Conservation (phyloP, 2,797 vertebrate genomes). For the Sebastes steindachneri region DNA sequence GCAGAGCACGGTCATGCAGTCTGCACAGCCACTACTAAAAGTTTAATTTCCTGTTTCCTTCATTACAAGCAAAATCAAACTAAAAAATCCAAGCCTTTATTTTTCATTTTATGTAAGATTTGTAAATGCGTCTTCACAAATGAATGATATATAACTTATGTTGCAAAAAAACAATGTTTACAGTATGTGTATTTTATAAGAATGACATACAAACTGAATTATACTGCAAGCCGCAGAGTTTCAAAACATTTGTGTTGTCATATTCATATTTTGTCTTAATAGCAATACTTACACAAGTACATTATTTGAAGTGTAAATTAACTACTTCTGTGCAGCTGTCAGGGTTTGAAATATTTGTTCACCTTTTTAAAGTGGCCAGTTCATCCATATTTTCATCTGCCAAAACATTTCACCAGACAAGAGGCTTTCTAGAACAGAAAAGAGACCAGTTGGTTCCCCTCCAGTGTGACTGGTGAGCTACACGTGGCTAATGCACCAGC, state of each 20-base stretch:
- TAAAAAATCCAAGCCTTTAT: no score
- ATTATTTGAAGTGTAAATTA: not conserved
- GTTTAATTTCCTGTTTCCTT: not conserved
- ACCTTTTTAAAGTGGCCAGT: not conserved
- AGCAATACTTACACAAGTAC: not conserved
- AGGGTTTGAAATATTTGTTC: not conserved
- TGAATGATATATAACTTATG: not conserved
- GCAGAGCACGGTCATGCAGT: no score
- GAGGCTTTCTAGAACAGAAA: not conserved
- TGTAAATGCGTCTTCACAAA: not conserved
- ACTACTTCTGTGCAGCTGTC: not conserved
- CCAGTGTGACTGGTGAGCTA: not conserved
- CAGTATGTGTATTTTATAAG: not conserved
- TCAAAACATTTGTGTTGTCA: not conserved
- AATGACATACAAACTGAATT: not conserved
- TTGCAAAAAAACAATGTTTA: not conserved
- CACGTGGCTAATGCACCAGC: not conserved
- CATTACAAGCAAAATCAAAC: no score
- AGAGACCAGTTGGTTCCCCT: not conserved
- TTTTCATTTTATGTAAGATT: no score
- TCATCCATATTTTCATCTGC: not conserved
- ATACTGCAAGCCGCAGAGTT: not conserved
- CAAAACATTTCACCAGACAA: not conserved
- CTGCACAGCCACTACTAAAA: not conserved
- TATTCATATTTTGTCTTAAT: not conserved